A percentile compares a stretch with the other conserved stretches of the same genome.
Evolutionary conservation across 2,113 vertebrate genomes (phyloP).

Genomic region (Pyxicephalus adspersus): DNA sequence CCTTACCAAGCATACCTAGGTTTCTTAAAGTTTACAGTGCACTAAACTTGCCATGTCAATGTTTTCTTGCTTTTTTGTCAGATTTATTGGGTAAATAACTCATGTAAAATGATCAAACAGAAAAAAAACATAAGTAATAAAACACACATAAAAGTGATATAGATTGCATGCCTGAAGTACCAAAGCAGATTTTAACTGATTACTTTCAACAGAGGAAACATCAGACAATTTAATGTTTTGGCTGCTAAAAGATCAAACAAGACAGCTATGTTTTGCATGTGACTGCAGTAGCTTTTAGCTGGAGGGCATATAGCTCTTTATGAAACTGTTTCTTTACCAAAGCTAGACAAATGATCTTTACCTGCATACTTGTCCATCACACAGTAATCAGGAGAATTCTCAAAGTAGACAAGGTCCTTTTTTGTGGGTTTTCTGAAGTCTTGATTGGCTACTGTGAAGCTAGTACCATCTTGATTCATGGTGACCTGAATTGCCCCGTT

Average conservation of each 20-base stretch:
- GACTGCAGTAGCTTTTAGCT: slow-evolving; percentile 2
- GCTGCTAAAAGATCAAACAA: slow-evolving; percentile 43
- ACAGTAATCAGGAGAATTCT: slow-evolving; percentile 97
- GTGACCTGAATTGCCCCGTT: slow-evolving; percentile 96
- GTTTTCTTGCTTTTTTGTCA: no score
- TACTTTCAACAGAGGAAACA: slow-evolving; percentile 31
- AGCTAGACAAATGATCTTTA: slow-evolving; percentile 64
- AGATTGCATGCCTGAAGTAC: not conserved
- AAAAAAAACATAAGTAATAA: not conserved
- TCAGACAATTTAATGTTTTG: slow-evolving; percentile 32
- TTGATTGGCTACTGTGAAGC: slow-evolving; percentile 92
- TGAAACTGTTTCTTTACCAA: slow-evolving; percentile 1
- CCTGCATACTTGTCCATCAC: slow-evolving; percentile 95
- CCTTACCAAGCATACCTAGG: no score
- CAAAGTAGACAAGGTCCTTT: slow-evolving; percentile 96
- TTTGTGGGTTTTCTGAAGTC: slow-evolving; percentile 93
- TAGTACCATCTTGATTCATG: slow-evolving; percentile 94
- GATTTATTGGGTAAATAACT: not conserved
- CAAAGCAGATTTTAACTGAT: slow-evolving; percentile 22
- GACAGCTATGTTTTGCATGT: slow-evolving; percentile 30
- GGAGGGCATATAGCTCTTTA: slow-evolving; percentile 17
- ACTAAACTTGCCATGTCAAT: no score
- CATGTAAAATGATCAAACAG: not conserved
- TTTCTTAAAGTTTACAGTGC: no score
- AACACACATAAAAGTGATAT: slow-evolving; percentile 9